Conservation (phyloP, 2,888 invertebrate genomes). For the Hypena proboscidalis region DNA sequence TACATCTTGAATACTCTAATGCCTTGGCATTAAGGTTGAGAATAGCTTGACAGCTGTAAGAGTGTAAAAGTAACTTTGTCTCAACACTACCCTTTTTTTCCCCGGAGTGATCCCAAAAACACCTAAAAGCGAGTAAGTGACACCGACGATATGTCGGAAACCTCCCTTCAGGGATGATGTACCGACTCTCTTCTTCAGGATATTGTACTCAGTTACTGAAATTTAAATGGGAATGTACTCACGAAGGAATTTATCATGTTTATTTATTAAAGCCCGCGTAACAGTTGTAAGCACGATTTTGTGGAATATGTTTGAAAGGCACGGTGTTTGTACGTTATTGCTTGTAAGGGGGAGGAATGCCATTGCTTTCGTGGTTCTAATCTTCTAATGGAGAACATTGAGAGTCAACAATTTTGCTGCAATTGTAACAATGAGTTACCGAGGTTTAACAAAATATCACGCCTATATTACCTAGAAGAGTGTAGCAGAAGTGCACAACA, state of each 20-base stretch:
- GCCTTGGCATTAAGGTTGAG: neutral
- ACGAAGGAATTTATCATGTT: constrained; percentile 18
- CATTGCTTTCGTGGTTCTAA: too few species aligned
- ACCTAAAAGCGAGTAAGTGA: constrained; percentile 35
- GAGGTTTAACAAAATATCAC: too few species aligned
- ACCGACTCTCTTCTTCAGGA: constrained; percentile 24
- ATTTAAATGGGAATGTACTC: constrained; percentile 17
- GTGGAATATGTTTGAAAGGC: constrained; percentile 16
- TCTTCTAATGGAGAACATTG: too few species aligned
- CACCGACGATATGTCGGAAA: constrained; percentile 26
- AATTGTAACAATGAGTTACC: too few species aligned
- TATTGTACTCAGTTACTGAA: constrained; percentile 34
- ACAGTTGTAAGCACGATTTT: constrained; percentile 17
- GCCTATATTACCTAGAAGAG: too few species aligned
- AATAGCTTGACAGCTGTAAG: neutral
- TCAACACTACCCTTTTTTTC: constrained; percentile 16
- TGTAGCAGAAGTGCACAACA: too few species aligned
- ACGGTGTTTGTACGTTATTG: neutral
- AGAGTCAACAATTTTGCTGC: too few species aligned
- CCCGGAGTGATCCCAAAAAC: constrained; percentile 28
- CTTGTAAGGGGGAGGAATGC: too few species aligned
- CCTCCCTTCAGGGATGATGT: constrained; percentile 27
- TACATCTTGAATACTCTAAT: neutral
- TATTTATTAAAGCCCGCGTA: constrained; percentile 21
- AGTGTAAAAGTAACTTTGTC: constrained; percentile 2